These are phyloP conservation scores for Mus spretus DNA, from an alignment of 2,797 vertebrate genomes.

Conservation along the genomic window DNA sequence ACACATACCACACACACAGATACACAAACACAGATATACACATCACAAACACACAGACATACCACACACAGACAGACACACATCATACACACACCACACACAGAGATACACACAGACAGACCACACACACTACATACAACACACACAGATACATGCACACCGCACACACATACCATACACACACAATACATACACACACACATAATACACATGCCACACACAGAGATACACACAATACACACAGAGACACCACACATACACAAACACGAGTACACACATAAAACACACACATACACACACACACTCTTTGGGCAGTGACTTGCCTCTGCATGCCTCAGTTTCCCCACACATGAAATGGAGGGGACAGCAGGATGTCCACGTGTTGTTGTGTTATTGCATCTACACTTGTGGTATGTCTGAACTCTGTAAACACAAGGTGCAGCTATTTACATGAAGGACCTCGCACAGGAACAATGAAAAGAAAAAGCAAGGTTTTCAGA, in stretches of 20 bases:
- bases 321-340: neutral
- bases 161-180: too few species aligned
- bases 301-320: neutral
- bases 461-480: neutral
- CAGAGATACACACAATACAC: neutral
- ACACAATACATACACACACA: too few species aligned
- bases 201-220: neutral
- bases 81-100: too few species aligned
- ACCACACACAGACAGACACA: neutral
- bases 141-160: neutral
- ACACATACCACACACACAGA: neutral
- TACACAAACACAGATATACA: neutral
- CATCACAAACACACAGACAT: neutral
- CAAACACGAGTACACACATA: too few species aligned
- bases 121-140: neutral
- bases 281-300: neutral
- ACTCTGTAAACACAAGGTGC: neutral
- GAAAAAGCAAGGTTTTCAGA: neutral
- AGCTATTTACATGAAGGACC: neutral
- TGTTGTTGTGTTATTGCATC: neutral
- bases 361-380: neutral
- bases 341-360: neutral
- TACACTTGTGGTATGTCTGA: fast-evolving
- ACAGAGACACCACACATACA: too few species aligned
- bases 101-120: too few species aligned